Percentiles rank a stretch among this genome's conserved stretches.
These are phyloP conservation scores for Stichopus chloronotus DNA, from an alignment of 35 echinoderm and acorn worm species.

Conservation along the genomic window DNA sequence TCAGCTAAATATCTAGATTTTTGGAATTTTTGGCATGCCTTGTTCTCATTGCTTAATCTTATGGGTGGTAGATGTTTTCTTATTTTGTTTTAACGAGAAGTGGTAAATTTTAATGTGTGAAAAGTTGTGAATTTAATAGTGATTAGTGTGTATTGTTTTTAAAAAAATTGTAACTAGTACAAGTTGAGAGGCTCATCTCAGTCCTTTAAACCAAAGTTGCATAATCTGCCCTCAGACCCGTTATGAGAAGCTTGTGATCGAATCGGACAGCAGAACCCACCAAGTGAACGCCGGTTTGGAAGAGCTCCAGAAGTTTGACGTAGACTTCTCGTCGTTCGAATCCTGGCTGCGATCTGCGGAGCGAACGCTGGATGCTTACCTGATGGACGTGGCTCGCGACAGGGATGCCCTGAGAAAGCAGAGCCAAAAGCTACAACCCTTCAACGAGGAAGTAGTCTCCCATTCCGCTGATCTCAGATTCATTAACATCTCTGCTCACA, in stretches of 20 bases:
- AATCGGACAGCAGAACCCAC: slow-evolving; percentile 77
- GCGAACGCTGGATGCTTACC: slow-evolving; percentile 81
- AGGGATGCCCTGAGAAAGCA: slow-evolving; percentile 85
- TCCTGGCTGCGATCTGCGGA: slow-evolving; percentile 89
- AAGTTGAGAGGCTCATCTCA: no score
- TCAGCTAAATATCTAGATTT: no score
- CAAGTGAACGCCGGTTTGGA: slow-evolving; percentile 76
- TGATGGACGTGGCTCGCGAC: slow-evolving; percentile 85
- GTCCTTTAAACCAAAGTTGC: no score
- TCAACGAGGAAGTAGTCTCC: slow-evolving; percentile 94
- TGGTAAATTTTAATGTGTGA: no score
- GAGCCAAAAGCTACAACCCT: slow-evolving; percentile 84
- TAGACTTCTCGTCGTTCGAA: slow-evolving; percentile 88
- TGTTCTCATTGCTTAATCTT: no score
- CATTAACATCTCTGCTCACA: slow-evolving; percentile 97
- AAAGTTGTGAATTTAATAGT: no score
- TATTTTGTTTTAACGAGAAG: no score
- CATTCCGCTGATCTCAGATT: slow-evolving; percentile 96
- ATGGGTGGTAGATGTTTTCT: no score
- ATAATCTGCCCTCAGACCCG: slow-evolving; percentile 24
- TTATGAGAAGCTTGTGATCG: slow-evolving; percentile 73
- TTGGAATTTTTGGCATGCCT: no score
- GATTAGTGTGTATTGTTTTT: no score
- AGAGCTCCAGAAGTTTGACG: slow-evolving; percentile 97
- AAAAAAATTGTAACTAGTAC: no score